These are phyloP conservation scores for Amphipyra tragopoginis DNA, from an alignment of 2,888 invertebrate species.

Conservation along the genomic window DNA sequence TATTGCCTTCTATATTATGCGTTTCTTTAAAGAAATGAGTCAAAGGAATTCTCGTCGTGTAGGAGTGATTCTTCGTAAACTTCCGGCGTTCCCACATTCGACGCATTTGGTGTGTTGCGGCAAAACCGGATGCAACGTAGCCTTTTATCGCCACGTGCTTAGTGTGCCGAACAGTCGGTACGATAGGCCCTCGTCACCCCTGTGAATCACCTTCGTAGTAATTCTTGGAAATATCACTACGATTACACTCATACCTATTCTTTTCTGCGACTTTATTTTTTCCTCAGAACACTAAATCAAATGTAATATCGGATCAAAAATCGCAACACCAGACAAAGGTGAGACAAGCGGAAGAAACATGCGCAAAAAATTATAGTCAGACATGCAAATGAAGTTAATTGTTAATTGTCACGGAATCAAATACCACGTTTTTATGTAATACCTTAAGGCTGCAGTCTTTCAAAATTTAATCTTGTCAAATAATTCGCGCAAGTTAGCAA, in stretches of 20 bases:
- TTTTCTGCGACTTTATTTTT: constrained; percentile 20
- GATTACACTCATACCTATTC: constrained; percentile 42
- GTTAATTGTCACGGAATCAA: constrained; percentile 71
- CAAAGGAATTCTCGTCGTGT: constrained; percentile 71
- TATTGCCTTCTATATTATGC: constrained; percentile 53
- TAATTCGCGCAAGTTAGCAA: no score
- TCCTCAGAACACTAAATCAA: constrained; percentile 19
- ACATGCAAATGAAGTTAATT: constrained; percentile 79
- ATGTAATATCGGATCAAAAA: constrained; percentile 52
- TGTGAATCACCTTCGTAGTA: constrained; percentile 68
- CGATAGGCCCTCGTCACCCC: constrained; percentile 54
- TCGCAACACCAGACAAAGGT: constrained; percentile 69
- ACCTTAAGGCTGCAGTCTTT: no score
- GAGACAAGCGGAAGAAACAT: constrained; percentile 75
- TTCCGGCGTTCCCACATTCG: constrained; percentile 80
- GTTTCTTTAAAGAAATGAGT: constrained; percentile 65
- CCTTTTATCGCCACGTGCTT: constrained; percentile 79
- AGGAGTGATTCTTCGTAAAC: constrained; percentile 75
- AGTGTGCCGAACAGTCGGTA: constrained; percentile 68
- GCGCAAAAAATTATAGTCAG: constrained; percentile 67
- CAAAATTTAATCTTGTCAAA: no score
- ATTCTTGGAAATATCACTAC: constrained; percentile 67
- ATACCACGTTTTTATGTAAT: constrained; percentile 55
- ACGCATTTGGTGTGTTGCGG: constrained; percentile 70
- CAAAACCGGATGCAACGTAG: constrained; percentile 77